Conservation (phyloP, 1,140 invertebrate genomes). For the Drosophila ambigua region DNA sequence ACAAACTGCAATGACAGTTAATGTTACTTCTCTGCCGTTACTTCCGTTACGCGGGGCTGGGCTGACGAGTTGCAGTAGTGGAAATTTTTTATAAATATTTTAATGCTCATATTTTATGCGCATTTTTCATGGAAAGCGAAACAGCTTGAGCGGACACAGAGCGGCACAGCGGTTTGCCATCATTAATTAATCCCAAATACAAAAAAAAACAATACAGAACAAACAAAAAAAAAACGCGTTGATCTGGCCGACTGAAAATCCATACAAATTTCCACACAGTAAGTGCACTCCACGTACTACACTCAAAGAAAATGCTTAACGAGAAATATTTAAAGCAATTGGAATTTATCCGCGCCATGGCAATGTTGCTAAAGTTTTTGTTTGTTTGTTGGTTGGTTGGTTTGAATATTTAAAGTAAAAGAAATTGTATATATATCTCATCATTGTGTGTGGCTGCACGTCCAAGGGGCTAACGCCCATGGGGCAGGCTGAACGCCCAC, state of each 20-base stretch:
- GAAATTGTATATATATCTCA: no score
- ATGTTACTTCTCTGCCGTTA: constrained; percentile 2
- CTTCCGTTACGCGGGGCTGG: background rate
- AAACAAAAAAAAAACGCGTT: background rate
- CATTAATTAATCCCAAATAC: constrained; percentile 55
- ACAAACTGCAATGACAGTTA: constrained; percentile 62
- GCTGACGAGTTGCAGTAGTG: constrained; percentile 6
- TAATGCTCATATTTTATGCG: constrained; percentile 54
- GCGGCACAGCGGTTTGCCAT: constrained; percentile 23
- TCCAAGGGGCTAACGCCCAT: background rate
- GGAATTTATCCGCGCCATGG: no score
- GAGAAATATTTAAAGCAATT: no score
- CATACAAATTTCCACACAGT: no score
- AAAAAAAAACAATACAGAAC: constrained; percentile 1
- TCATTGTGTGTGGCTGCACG: background rate
- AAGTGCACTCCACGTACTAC: no score
- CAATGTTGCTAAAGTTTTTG: no score
- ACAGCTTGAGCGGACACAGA: constrained; percentile 37
- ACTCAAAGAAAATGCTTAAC: no score
- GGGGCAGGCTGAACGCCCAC: constrained; percentile 14
- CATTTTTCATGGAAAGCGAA: constrained; percentile 48
- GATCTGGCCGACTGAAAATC: no score
- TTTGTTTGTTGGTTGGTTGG: no score
- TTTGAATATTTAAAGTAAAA: no score
- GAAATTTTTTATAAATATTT: constrained; percentile 54